phyloP scores from a whole-genome alignment of 2,797 vertebrate species.

The Setipinna tenuifilis region DNA sequence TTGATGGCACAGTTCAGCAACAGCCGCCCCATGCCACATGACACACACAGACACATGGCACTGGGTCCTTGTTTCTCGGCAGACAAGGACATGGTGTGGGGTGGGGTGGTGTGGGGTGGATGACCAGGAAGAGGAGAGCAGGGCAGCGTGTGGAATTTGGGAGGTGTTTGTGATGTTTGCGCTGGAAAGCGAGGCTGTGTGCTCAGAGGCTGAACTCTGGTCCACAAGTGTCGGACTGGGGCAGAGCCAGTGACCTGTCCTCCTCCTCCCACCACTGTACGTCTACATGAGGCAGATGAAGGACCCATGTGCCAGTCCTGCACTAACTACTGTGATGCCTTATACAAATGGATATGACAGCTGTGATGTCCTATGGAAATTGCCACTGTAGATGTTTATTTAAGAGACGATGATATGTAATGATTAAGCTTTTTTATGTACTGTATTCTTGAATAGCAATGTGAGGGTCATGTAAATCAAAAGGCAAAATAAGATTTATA shows the following conservation, averaged over 20 bases:
- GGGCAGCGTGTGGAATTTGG: slow-evolving; percentile 68
- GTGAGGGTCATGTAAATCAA: background rate
- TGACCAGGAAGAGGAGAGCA: slow-evolving; percentile 24
- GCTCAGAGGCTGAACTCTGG: slow-evolving; percentile 40
- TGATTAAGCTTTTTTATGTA: background rate
- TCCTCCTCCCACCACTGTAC: background rate
- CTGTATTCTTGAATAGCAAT: background rate
- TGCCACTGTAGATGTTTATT: background rate
- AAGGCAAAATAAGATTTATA: background rate
- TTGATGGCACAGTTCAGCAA: background rate
- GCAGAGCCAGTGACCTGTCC: slow-evolving; percentile 19
- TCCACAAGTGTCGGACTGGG: background rate
- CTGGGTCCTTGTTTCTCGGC: too few species aligned
- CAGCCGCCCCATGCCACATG: background rate
- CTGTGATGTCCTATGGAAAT: background rate
- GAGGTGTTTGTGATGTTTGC: slow-evolving; percentile 65
- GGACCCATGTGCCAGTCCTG: too few species aligned
- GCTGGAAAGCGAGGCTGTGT: slow-evolving; percentile 46
- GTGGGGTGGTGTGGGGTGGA: background rate
- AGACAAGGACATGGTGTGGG: too few species aligned
- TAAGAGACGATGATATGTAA: background rate
- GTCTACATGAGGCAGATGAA: background rate
- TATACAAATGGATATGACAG: too few species aligned
- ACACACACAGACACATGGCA: background rate
- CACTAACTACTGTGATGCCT: too few species aligned